phyloP scores from a whole-genome alignment of 2,888 invertebrate genomes.

The Drosophila bunnanda region DNA sequence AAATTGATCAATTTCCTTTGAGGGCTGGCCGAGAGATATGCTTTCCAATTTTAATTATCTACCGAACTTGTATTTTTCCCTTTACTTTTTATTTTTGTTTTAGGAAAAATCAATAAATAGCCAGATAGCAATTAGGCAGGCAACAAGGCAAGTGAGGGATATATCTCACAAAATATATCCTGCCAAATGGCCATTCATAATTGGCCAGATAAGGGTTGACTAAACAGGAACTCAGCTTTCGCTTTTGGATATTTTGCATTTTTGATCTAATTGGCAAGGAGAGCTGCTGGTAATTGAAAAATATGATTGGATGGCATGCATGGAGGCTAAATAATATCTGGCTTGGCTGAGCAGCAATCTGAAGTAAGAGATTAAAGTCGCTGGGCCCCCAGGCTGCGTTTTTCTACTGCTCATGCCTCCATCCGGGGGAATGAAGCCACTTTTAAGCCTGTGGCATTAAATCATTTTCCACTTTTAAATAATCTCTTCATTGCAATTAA shows the following conservation, averaged over 20 bases:
- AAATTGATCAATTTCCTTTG: constrained; percentile 42
- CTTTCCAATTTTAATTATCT: constrained; percentile 19
- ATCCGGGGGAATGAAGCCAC: not conserved
- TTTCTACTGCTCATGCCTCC: too few species aligned
- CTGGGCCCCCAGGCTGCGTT: not conserved
- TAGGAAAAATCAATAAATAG: constrained; percentile 30
- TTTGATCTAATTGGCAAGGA: constrained; percentile 45
- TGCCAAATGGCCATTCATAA: constrained; percentile 49
- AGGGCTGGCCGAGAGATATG: constrained; percentile 7
- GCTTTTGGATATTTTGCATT: constrained; percentile 25
- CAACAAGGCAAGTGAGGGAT: constrained; percentile 5
- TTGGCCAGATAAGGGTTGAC: constrained; percentile 40
- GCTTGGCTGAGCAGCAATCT: not conserved
- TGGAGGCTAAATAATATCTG: constrained; percentile 10
- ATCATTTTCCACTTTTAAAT: constrained; percentile 27
- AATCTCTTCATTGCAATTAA: constrained; percentile 56
- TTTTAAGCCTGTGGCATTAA: constrained; percentile 20
- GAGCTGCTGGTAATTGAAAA: constrained; percentile 44
- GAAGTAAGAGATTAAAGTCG: constrained; percentile 2
- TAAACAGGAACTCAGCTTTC: constrained; percentile 15
- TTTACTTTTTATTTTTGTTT: not conserved
- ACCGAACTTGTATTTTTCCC: not conserved
- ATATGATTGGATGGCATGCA: constrained; percentile 21
- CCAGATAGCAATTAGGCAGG: constrained; percentile 25
- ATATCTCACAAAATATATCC: constrained; percentile 27